Base-by-base conservation (phyloP, 2,888 invertebrate genomes). In the Drosophila longiperda region DNA sequence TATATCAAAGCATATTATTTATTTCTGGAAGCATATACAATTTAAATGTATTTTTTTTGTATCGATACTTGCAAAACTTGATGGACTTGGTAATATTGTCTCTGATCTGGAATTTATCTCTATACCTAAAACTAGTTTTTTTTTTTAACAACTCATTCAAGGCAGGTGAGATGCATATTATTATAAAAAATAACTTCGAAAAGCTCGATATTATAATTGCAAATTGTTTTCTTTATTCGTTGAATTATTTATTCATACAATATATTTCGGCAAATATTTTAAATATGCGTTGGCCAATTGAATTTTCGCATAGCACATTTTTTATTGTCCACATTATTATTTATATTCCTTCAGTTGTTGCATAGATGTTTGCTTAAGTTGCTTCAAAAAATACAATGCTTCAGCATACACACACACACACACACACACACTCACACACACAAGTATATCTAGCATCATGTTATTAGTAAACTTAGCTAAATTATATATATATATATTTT, bases 351-450 rank as follows among this genome's bases (percentile, higher is more conserved):
- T 15, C 2, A 17, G 42, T 45, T 40, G 3, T 57, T 40, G 48
- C 55, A 17, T 45, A 69, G 29, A 26, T 42, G 40, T 69, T 73
- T 57, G 80, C 78, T 75, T 61, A 87, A 73, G 69, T 82, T 55
- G 61, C 61, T 64, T 83, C 79, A 87, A 82, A 87, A 87, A 87
- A 87, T 85, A 87, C 84, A 78, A 79, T 73, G 78, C 76, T 49
- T 67, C 63, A 63, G 75, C 71, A 65, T n/a, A n/a, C 77, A 55
- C 53, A 68, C 29, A 52, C 49, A 53, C 20, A 20, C n/a, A 33
- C 9, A 15, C 12, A n/a, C 29, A 7, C 12, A 32, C 11, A 42
- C 29, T 40, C 23, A 32, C 32, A 50, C 17, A 61, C 33, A 55
- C 20, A 11, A 36, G 11, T 40, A 63, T 53, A 72, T 48, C 36